Base-by-base conservation (phyloP, 2,113 vertebrate genomes). In the Megaceryle maxima region DNA sequence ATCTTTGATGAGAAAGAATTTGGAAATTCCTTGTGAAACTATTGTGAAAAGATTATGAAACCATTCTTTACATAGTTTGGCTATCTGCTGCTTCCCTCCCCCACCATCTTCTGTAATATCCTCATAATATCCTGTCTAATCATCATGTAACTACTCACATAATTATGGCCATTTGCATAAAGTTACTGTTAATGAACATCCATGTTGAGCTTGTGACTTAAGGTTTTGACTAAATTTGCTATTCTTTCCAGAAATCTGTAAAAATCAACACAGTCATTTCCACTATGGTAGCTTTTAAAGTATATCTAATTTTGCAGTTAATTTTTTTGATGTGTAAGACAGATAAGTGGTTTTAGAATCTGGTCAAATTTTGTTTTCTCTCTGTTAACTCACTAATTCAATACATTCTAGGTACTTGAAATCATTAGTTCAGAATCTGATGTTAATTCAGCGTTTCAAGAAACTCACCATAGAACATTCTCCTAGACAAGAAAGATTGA, bases 401-500 rank as follows among this genome's bases (percentile, higher is more conserved):
- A 73, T 92, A 75, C 91, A 26, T 96, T 97, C 33, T 96, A 99
- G 99, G 99, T 99, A 99, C 94, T 96, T 99, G 93, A 98, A 98
- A 73, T 99, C 99, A 1, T 98, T 99, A 97, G 99, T 99, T 92
- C 99, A 99, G 97, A 99, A 99, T 97, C 96, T 99, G 90, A 98
- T 99, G 94, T 95, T 99, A 94, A 99, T 99, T 97, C 98, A 98
- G 91, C 98, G 98, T 94, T 99, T 99, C 97, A 99, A 99, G 98
- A 99, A 99, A 97, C 96, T 98, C 93, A 96, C 96, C 88, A 95
- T 94, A 62, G 99, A 99, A 50, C 98, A 99, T 90, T 99, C 99
- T 43, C 98, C 98, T 62, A 98, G 98, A 94, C 97, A 99, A 96
- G 98, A 99, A 92, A 98, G 96, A 88, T 98, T 99, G 92, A 98